Evolutionary conservation across 2,888 invertebrate genomes (phyloP).

Genomic region (Drosophila quinaria): DNA sequence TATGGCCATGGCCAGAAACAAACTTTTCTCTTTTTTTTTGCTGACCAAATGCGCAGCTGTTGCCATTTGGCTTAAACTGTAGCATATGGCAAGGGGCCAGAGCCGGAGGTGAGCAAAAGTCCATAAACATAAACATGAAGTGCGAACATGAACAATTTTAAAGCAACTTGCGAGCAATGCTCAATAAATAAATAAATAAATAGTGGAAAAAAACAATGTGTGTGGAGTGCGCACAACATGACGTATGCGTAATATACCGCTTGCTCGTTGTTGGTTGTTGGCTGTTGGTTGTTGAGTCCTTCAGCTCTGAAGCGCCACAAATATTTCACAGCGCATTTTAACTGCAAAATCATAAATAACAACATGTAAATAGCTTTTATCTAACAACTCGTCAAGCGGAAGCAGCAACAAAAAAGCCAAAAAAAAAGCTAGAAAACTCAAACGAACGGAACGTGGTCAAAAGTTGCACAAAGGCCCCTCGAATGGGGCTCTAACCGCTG

Average conservation of each 20-base stretch:
- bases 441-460: slow-evolving; percentile 52
- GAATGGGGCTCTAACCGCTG: slow-evolving; percentile 40
- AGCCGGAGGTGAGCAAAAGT: slow-evolving; percentile 42
- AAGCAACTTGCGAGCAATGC: slow-evolving; percentile 25
- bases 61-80: slow-evolving; percentile 22
- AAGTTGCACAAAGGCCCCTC: slow-evolving; percentile 63
- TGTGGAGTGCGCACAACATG: slow-evolving; percentile 56
- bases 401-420: slow-evolving; percentile 41
- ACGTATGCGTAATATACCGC: slow-evolving; percentile 61
- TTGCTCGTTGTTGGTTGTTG: background rate
- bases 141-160: slow-evolving; percentile 39
- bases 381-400: slow-evolving; percentile 81
- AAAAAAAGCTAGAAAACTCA: slow-evolving; percentile 36
- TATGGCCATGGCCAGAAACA: slow-evolving; percentile 17
- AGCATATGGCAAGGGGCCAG: slow-evolving; percentile 31
- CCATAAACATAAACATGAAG: slow-evolving; percentile 41
- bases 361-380: slow-evolving; percentile 81
- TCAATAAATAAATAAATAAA: slow-evolving; percentile 48
- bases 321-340: slow-evolving; percentile 75
- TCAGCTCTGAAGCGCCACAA: slow-evolving; percentile 29
- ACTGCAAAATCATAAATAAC: slow-evolving; percentile 81
- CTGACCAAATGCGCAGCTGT: slow-evolving; percentile 55
- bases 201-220: slow-evolving; percentile 8
- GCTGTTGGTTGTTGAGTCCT: slow-evolving; percentile 28
- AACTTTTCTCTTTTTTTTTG: slow-evolving; percentile 21